phyloP scores from a whole-genome alignment of 2,113 vertebrate species.

The Hirundichthys speculiger region DNA sequence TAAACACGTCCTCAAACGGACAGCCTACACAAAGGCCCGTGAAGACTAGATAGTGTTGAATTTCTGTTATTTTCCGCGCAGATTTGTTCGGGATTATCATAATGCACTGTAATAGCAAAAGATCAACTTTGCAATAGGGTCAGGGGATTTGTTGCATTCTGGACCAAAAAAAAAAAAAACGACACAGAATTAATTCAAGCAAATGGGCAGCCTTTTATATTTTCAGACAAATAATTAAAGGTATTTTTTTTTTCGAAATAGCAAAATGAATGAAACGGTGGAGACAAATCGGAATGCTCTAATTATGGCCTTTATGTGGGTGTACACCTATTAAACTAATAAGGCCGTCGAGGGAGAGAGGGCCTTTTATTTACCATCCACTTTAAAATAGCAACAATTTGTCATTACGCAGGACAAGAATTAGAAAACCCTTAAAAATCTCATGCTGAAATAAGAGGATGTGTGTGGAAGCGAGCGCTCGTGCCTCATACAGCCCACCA shows the following conservation, averaged over 20 bases:
- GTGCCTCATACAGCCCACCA: constrained; percentile 44
- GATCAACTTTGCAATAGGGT: constrained; percentile 70
- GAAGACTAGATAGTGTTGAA: constrained; percentile 51
- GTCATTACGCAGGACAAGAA: constrained; percentile 15
- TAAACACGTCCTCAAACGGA: constrained; percentile 39
- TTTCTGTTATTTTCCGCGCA: constrained; percentile 70
- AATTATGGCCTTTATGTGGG: constrained; percentile 67
- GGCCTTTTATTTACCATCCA: constrained; percentile 46
- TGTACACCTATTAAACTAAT: constrained; percentile 66
- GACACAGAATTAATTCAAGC: constrained; percentile 24
- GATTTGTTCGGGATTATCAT: constrained; percentile 72
- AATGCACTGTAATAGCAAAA: constrained; percentile 66
- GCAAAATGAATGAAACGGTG: constrained; percentile 51
- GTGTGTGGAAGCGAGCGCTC: constrained; percentile 25
- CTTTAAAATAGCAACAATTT: constrained; percentile 49
- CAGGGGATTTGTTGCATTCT: constrained; percentile 64
- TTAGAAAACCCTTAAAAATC: constrained; percentile 12
- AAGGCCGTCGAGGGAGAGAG: constrained; percentile 43
- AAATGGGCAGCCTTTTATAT: constrained; percentile 30
- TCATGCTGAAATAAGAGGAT: constrained; percentile 19
- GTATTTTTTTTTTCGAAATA: neutral
- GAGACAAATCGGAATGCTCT: constrained; percentile 48
- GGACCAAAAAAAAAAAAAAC: constrained; percentile 13
- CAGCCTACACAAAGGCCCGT: constrained; percentile 50
- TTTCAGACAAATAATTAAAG: constrained; percentile 10